Percentiles rank a stretch among this genome's conserved stretches.
Conservation (phyloP, 2,113 vertebrate species). For the Etia nguti region DNA sequence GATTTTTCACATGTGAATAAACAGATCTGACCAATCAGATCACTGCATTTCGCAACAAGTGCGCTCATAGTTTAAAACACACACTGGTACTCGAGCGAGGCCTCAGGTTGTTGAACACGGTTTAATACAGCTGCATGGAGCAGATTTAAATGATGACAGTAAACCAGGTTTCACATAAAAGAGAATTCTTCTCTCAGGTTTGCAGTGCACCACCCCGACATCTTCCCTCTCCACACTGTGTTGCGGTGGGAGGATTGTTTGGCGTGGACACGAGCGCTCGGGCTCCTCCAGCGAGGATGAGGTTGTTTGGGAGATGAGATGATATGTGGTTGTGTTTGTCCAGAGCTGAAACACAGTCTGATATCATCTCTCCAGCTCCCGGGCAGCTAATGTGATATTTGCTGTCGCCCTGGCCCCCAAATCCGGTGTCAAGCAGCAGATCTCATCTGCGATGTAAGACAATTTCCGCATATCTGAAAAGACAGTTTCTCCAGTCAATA, state of each 20-base stretch:
- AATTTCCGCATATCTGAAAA: conserved; percentile 92
- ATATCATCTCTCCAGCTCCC: conserved; percentile 83
- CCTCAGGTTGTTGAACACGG: neutral
- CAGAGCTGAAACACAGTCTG: conserved; percentile 73
- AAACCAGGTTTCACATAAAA: neutral
- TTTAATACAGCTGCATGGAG: neutral
- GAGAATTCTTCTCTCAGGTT: neutral
- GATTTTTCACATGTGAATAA: neutral
- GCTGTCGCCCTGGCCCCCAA: conserved; percentile 65
- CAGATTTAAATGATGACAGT: neutral
- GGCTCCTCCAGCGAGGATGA: neutral
- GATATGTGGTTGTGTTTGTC: conserved; percentile 78
- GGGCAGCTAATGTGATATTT: conserved; percentile 82
- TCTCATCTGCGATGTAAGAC: conserved; percentile 96
- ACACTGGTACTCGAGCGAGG: neutral
- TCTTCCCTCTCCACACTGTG: neutral
- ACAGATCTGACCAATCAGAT: neutral
- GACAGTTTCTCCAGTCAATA: conserved; percentile 92
- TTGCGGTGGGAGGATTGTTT: neutral
- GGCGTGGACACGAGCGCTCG: neutral
- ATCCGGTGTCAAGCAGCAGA: conserved; percentile 84
- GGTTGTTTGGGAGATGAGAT: conserved; percentile 62
- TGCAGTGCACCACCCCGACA: neutral
- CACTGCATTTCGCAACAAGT: neutral
- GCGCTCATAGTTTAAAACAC: neutral